Base-by-base conservation (phyloP, 53 echinoderm and acorn worm species). In the Luidia sarsii region DNA sequence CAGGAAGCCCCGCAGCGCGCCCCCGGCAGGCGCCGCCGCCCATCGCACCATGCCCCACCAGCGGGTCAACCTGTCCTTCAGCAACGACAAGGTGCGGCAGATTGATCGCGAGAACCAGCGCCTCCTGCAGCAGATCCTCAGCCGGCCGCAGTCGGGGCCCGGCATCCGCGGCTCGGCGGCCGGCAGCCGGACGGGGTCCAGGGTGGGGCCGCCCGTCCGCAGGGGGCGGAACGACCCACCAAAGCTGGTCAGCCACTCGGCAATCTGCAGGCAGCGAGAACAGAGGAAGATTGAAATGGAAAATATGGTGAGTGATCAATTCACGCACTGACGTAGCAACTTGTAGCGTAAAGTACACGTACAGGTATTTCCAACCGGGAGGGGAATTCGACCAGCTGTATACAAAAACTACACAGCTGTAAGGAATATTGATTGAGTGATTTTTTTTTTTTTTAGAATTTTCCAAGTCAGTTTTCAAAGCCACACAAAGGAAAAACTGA, bases 31-130 rank as follows among this genome's bases (percentile, higher is more conserved):
- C 20, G 11, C 36, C 25, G 57, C 20, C 2, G 64, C 77, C 16
- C 80, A 83, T 9, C n/a, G n/a, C n/a, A 80, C 71, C 60, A 51
- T 72, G 72, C 93, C 89, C 24, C 97, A 93, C 57, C 88, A 97
- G 59, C 53, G 97, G 16, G 94, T 93, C 90, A 97, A 97, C 79
- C 72, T 97, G 88, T 94, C 93, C 8, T 97, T 97, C 50, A 97
- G 97, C 38, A 97, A 97, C 79, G 93, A 97, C 71, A 88, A 93
- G 33, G 97, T 97, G 36, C 34, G 36, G 52, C 81, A 83, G 51
- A 97, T 97, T 66, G 97, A 97, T 49, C 64, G 84, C 48, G 97
- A 97, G 25, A 97, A 97, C 54, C 91, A 89, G 62, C 79, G 93
- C 32, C 82, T 97, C 50, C 72, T 97, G 46, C 64, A 85, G 16